Evolutionary conservation across 2,888 invertebrate genomes (phyloP).

Genomic region (Philereme transversata): DNA sequence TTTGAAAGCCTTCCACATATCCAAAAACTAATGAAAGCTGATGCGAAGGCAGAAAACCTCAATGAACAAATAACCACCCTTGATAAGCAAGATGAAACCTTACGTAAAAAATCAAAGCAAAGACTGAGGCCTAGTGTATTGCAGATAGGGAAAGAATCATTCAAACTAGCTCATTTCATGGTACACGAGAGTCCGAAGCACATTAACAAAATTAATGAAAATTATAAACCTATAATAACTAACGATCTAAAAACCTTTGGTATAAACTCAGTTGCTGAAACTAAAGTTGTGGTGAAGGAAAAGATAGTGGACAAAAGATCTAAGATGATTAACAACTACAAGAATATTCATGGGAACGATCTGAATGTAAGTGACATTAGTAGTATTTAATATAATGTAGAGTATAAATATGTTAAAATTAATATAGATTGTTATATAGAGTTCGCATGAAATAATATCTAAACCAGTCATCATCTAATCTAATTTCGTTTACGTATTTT

Average conservation of each 20-base stretch:
- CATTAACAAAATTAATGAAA: slow-evolving; percentile 48
- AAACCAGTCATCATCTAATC: too few relatives aligned
- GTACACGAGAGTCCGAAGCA: slow-evolving; percentile 46
- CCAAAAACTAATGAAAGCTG: slow-evolving; percentile 52
- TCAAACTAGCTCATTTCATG: slow-evolving; percentile 50
- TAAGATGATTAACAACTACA: too few relatives aligned
- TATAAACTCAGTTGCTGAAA: slow-evolving; percentile 12
- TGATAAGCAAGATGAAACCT: slow-evolving; percentile 42
- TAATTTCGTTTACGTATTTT: slow-evolving; percentile 31
- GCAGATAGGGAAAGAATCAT: slow-evolving; percentile 54
- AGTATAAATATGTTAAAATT: too few relatives aligned
- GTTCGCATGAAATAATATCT: too few relatives aligned
- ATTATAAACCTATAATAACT: slow-evolving; percentile 44
- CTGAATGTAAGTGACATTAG: too few relatives aligned
- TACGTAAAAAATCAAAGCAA: too few relatives aligned
- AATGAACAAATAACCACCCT: slow-evolving; percentile 48
- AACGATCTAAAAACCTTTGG: slow-evolving; percentile 42
- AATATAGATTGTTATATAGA: too few relatives aligned
- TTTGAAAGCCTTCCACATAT: slow-evolving; percentile 67
- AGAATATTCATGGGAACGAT: too few relatives aligned
- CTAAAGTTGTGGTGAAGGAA: slow-evolving; percentile 2
- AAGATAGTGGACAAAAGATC: not conserved
- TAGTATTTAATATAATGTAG: not conserved
- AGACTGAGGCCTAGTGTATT: too few relatives aligned
- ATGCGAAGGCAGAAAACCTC: slow-evolving; percentile 44